Base-by-base conservation (phyloP, 2,888 invertebrate species). In the Ophion ventricosus region DNA sequence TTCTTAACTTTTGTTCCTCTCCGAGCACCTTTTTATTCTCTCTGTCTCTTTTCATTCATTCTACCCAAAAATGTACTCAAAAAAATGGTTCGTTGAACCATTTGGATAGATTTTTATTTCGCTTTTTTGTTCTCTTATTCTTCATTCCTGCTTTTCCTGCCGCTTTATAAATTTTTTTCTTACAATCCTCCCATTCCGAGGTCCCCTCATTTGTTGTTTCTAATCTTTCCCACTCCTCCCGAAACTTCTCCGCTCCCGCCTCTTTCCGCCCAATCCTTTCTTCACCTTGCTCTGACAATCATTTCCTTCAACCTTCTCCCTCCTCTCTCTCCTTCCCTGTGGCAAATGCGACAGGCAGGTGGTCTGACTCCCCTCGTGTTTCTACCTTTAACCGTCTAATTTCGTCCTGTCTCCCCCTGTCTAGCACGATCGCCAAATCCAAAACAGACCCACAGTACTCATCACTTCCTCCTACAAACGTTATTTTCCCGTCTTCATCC, bases 51-150 rank as follows among this genome's bases (percentile, higher is more conserved):
- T n/a, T n/a, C n/a, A n/a, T n/a, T n/a, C n/a, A n/a, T n/a, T n/a
- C n/a, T n/a, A n/a, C n/a, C n/a, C n/a, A n/a, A n/a, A n/a, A n/a
- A n/a, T n/a, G n/a, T n/a, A n/a, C n/a, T n/a, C n/a, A n/a, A n/a
- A n/a, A n/a, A 20, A 43, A 77, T 14, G 20, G n/a, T n/a, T n/a
- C 69, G 23, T 74, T 63, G 4, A 61, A 64, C 83, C 79, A 43
- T 66, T 49, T 40, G 0, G 25, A 20, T 11, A 35, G 10, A 10
- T 43, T 66, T 40, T 35, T 35, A 10, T 10, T 66, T 66, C 40
- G 10, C 20, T 2, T 11, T 20, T 66, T 40, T 40, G 20, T 66
- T 35, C 35, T 35, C 11, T 23, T 40, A 8, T 1, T 40, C 43
- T 25, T 26, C 54, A 67, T 43, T 1, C 40, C 40, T 0, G 23